These are phyloP conservation scores for Gymnosoma rotundatum DNA, from an alignment of 2,888 invertebrate species.

Conservation along the genomic window DNA sequence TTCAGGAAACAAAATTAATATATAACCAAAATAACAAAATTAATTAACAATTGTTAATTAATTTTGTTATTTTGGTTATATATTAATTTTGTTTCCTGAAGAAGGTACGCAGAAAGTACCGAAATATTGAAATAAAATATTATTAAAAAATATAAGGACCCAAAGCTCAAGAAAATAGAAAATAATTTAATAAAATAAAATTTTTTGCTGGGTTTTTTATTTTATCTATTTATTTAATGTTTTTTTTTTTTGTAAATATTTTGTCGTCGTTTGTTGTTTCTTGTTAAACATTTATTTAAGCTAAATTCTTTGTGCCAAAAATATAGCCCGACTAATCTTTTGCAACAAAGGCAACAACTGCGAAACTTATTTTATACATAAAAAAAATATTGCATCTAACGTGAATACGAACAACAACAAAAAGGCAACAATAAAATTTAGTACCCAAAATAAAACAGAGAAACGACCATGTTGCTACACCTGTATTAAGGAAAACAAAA, in stretches of 20 bases:
- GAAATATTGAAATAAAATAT: too few relatives aligned
- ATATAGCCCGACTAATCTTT: conserved; percentile 64
- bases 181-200: too few relatives aligned
- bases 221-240: background rate
- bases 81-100: too few relatives aligned
- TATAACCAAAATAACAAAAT: too few relatives aligned
- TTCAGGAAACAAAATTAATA: too few relatives aligned
- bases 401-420: conserved; percentile 30
- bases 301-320: conserved; percentile 66
- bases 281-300: conserved; percentile 67
- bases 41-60: too few relatives aligned
- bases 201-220: conserved; percentile 16
- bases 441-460: background rate
- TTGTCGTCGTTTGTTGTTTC: conserved; percentile 40
- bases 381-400: conserved; percentile 30
- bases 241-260: background rate
- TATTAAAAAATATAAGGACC: too few relatives aligned
- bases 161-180: too few relatives aligned
- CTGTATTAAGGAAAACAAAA: conserved; percentile 25
- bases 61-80: too few relatives aligned
- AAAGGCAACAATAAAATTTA: conserved; percentile 30
- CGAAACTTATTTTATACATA: conserved; percentile 30
- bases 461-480: conserved; percentile 26
- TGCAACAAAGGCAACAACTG: conserved; percentile 51
- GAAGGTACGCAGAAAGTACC: too few relatives aligned